Conservation (phyloP, 2,797 vertebrate species). For the Sebastes flavidus region DNA sequence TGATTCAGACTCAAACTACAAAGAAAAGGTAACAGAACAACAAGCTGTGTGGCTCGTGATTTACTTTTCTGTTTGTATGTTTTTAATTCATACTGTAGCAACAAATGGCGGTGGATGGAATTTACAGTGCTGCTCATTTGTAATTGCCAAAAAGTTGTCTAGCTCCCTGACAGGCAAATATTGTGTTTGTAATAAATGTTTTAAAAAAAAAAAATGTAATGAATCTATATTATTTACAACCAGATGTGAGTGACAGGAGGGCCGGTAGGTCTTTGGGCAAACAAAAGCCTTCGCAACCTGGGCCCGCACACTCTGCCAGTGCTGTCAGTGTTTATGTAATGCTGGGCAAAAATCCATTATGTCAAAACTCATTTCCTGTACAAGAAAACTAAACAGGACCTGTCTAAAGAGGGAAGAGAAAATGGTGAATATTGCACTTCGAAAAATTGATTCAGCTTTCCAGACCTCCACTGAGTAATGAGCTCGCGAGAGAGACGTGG, state of each 20-base stretch:
- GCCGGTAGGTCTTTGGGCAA: slow-evolving; percentile 64
- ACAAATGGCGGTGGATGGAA: background rate
- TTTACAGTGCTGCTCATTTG: background rate
- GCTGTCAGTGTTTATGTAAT: slow-evolving; percentile 77
- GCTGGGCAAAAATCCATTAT: slow-evolving; percentile 84
- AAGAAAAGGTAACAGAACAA: slow-evolving; percentile 34
- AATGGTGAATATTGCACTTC: slow-evolving; percentile 80
- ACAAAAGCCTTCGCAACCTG: slow-evolving; percentile 65
- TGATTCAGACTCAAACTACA: slow-evolving; percentile 41
- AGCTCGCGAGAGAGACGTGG: slow-evolving; percentile 43
- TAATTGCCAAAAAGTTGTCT: background rate
- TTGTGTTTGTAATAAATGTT: slow-evolving; percentile 30
- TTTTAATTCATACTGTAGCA: slow-evolving; percentile 6
- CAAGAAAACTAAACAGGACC: slow-evolving; percentile 81
- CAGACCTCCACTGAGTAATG: slow-evolving; percentile 76
- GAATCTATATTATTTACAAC: slow-evolving; percentile 63
- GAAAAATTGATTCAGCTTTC: slow-evolving; percentile 77
- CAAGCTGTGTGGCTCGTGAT: slow-evolving; percentile 13
- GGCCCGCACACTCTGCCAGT: slow-evolving; percentile 54
- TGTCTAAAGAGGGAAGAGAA: slow-evolving; percentile 78
- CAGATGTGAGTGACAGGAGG: slow-evolving; percentile 60
- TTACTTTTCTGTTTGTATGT: slow-evolving; percentile 7
- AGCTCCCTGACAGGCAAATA: slow-evolving; percentile 20
- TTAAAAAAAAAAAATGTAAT: background rate
- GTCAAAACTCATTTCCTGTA: slow-evolving; percentile 87